Percentiles rank a stretch among this genome's conserved stretches.
phyloP scores from a whole-genome alignment of 2,797 vertebrate species.

The Telmatherina bonti region DNA sequence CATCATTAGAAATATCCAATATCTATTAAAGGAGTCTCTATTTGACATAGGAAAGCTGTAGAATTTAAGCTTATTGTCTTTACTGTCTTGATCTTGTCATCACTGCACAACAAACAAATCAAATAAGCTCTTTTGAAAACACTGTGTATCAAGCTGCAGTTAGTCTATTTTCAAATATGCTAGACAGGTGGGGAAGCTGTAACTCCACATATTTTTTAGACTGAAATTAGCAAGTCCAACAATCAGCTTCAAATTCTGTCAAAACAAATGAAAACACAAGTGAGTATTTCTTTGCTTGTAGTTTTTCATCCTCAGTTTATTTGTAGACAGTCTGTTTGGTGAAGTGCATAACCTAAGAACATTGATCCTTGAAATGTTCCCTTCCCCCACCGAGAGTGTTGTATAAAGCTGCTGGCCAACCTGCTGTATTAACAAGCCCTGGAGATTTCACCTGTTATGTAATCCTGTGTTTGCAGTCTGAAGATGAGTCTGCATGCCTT shows the following conservation, averaged over 20 bases:
- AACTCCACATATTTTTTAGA: background rate
- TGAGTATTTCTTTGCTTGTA: background rate
- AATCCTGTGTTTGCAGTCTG: slow-evolving; percentile 68
- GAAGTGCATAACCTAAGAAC: slow-evolving; percentile 21
- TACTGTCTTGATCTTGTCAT: too few relatives aligned
- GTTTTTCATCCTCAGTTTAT: background rate
- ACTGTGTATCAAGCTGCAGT: background rate
- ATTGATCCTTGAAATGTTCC: slow-evolving; percentile 19
- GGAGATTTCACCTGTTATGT: slow-evolving; percentile 71
- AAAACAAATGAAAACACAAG: background rate
- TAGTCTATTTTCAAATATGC: background rate
- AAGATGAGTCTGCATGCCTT: slow-evolving; percentile 61
- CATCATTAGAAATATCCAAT: slow-evolving; percentile 7
- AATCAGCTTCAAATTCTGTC: background rate
- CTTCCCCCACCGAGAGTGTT: slow-evolving; percentile 45
- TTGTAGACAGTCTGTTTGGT: background rate
- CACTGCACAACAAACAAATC: background rate
- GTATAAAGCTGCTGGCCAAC: slow-evolving; percentile 68
- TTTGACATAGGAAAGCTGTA: background rate
- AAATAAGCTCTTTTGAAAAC: background rate
- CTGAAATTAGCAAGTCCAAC: background rate
- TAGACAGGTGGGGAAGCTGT: background rate
- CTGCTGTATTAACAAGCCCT: slow-evolving; percentile 70
- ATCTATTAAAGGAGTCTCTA: slow-evolving; percentile 5
- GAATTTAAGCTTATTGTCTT: too few relatives aligned